Evolutionary conservation across 2,797 vertebrate genomes (phyloP), one percentile per base, ranked within the genome.

Genomic region (Muraenolepis orangiensis): DNA sequence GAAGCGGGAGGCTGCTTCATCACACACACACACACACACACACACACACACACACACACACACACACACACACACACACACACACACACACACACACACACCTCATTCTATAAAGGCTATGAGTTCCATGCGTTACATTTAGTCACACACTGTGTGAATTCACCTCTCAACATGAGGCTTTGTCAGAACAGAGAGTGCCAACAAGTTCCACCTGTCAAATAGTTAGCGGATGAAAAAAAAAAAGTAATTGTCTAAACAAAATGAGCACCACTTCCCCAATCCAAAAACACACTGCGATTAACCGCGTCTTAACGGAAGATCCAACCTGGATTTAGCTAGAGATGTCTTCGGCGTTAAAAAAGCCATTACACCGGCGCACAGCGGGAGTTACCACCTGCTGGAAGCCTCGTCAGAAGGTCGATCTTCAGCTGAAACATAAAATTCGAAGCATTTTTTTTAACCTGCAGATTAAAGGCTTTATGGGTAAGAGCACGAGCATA

Each of bases 261-360:
- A 70, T 75, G 26, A 75, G 13, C 34, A 61, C 26, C 20, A 57
- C 16, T 20, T 29, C 14, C 66, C 42, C 46, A 10, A n/a, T 10
- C 38, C 32, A 73, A 73, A 73, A 69, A 40, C 30, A 20, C 8
- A 61, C 36, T 38, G 61, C 76, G 84, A 81, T 82, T 82, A 81
- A 36, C 46, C 0, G 46, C 26, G 69, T 74, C 74, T 86, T 32
- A 74, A n/a, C 28, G 6, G 74, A 26, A 76, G 71, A 71, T 84
- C 80, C 80, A 42, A 20, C 34, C 57, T n/a, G 81, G 75, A 79
- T 86, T 80, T 71, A 75, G 34, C 78, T 68, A 72, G 6, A 57
- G 76, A 78, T 72, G 5, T 81, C 83, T 80, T 74, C 80, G 77
- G 46, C 71, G 36, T 4, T 34, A 18, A 72, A 51, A 61, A 38